A percentile compares a stretch with the other conserved stretches of the same genome.
Conservation (phyloP, 1,140 invertebrate species). For the Forficula auricularia region DNA sequence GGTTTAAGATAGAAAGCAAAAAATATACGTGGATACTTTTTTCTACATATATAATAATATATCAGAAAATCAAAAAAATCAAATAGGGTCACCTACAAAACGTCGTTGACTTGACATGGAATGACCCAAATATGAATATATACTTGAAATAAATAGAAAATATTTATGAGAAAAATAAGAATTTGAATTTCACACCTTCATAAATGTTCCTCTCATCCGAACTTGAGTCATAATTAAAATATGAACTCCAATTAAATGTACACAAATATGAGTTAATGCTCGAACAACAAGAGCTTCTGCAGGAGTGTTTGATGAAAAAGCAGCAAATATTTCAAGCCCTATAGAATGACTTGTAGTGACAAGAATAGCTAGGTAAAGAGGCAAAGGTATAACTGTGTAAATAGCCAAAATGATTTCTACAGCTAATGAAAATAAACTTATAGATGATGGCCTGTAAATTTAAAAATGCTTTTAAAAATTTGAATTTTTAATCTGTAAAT, state of each 20-base stretch:
- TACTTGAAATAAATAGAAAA: no score
- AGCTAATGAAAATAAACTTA: conserved; percentile 69
- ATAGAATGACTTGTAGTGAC: conserved; percentile 65
- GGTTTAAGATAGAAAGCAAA: no score
- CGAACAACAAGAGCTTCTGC: conserved; percentile 39
- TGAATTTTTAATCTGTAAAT: no score
- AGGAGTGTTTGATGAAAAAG: conserved; percentile 6
- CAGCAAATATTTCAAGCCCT: conserved; percentile 50
- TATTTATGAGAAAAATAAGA: no score
- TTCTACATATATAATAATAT: no score
- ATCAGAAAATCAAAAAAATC: no score
- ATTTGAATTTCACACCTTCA: no score
- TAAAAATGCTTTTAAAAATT: conserved; percentile 10
- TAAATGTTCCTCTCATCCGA: conserved; percentile 83
- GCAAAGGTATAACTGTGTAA: conserved; percentile 84
- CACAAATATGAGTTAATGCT: conserved; percentile 65
- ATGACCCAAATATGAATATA: no score
- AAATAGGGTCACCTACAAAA: no score
- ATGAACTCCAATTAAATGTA: conserved; percentile 83
- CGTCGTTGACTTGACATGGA: no score
- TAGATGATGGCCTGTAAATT: conserved; percentile 26
- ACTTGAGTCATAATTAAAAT: conserved; percentile 84
- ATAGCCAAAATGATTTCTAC: conserved; percentile 75
- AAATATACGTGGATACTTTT: no score
- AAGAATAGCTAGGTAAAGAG: conserved; percentile 62